Percentiles rank a stretch among this genome's conserved stretches.
Evolutionary conservation across 2,797 vertebrate species (phyloP).

Genomic region (Limnodromus scolopaceus): DNA sequence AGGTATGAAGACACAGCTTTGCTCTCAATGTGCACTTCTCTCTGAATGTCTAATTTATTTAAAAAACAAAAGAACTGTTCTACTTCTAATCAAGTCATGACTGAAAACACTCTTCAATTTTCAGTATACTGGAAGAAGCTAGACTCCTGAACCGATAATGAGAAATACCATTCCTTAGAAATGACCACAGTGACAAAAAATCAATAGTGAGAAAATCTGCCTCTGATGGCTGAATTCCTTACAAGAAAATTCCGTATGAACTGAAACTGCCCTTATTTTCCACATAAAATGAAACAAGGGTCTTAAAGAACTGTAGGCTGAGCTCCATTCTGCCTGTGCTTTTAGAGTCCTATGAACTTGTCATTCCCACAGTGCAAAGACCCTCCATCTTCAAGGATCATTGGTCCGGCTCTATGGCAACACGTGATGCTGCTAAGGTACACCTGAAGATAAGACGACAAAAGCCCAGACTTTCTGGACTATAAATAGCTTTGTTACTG

Average conservation of each 20-base stretch:
- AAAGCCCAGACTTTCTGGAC: background rate
- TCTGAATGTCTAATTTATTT: background rate
- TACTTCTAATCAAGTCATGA: background rate
- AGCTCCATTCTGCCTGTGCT: background rate
- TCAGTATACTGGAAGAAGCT: background rate
- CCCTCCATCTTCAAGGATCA: background rate
- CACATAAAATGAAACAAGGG: background rate
- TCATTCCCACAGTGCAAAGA: background rate
- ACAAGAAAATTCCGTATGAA: background rate
- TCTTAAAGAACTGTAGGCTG: background rate
- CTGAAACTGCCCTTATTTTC: background rate
- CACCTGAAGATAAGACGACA: background rate
- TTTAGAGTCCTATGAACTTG: background rate
- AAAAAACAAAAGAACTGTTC: background rate
- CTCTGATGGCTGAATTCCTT: background rate
- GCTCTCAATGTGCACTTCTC: background rate
- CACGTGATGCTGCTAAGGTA: background rate
- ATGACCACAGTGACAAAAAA: background rate
- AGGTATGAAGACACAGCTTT: background rate
- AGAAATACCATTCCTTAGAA: background rate
- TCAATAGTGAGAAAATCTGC: background rate
- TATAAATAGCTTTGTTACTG: background rate
- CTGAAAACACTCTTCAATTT: background rate
- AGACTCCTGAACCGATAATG: background rate
- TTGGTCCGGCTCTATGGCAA: background rate